Conservation (phyloP, 2,113 vertebrate species). For the Herpetotheres cachinnans region DNA sequence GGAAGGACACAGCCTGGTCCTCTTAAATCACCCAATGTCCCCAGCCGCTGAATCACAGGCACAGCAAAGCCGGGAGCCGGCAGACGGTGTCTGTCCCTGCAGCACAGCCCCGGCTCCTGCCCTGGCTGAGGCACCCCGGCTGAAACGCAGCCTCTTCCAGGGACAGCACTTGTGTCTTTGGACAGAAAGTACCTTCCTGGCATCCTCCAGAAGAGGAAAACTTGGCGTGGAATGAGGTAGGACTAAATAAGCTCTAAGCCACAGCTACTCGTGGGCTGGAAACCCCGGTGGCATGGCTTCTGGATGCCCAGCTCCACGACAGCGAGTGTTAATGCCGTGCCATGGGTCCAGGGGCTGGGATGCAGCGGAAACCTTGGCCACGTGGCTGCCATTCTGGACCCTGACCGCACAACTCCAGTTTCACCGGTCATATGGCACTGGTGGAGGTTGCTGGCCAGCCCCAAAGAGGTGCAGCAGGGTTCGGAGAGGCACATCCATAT, state of each 20-base stretch:
- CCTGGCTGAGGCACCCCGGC: not conserved
- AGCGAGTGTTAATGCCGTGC: fast-evolving
- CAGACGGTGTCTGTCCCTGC: fast-evolving
- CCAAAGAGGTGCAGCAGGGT: fast-evolving
- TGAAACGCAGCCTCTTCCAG: not conserved
- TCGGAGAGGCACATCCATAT: fast-evolving
- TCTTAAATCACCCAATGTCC: not conserved
- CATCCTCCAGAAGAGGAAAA: not conserved
- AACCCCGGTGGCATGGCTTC: fast-evolving
- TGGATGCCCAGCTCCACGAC: fast-evolving
- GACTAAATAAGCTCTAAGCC: not conserved
- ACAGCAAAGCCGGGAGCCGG: not conserved
- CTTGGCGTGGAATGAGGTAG: not conserved
- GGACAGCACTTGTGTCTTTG: not conserved
- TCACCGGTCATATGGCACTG: fast-evolving
- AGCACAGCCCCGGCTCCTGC: too few relatives aligned
- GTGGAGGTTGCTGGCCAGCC: not conserved
- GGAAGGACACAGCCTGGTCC: not conserved
- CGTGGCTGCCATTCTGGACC: not conserved
- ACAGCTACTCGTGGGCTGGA: not conserved
- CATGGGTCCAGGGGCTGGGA: not conserved
- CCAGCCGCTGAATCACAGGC: fast-evolving
- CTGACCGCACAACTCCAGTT: too few relatives aligned
- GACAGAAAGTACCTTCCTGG: not conserved
- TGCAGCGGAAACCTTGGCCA: too few relatives aligned